Conservation (phyloP, 2,888 invertebrate species). For the Metellina segmentata region DNA sequence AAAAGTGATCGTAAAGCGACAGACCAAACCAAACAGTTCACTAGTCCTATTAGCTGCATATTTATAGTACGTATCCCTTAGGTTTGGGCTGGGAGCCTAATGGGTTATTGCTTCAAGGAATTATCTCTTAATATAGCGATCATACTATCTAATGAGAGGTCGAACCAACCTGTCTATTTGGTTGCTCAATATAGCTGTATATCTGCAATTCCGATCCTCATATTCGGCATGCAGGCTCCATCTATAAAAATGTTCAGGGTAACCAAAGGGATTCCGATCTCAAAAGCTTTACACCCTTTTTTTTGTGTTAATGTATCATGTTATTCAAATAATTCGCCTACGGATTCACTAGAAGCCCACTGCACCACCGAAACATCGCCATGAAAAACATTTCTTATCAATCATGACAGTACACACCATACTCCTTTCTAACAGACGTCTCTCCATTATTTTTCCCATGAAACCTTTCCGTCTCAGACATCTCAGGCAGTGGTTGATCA, state of each 20-base stretch:
- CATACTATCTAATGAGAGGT: too few relatives aligned
- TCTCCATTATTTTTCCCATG: slow-evolving; percentile 43
- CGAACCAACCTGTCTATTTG: too few relatives aligned
- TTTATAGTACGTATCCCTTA: too few relatives aligned
- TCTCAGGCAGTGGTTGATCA: slow-evolving; percentile 60
- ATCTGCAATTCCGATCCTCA: too few relatives aligned
- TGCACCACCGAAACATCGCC: not conserved
- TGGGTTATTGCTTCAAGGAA: too few relatives aligned
- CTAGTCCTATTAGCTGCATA: too few relatives aligned
- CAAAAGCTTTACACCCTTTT: not conserved
- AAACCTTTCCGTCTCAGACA: slow-evolving; percentile 60
- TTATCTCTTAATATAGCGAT: too few relatives aligned
- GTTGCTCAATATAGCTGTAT: too few relatives aligned
- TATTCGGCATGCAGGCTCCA: too few relatives aligned
- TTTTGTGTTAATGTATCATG: not conserved
- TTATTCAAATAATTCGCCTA: not conserved
- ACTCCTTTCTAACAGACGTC: slow-evolving; percentile 2
- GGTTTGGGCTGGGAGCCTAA: too few relatives aligned
- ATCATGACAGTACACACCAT: not conserved
- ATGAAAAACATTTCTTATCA: not conserved
- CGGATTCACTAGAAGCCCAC: not conserved
- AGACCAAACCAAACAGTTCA: too few relatives aligned
- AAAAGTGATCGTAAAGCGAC: too few relatives aligned
- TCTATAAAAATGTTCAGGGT: not conserved
- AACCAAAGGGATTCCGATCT: not conserved